Conservation (phyloP, 2,797 vertebrate genomes). For the Hipposideros larvatus region DNA sequence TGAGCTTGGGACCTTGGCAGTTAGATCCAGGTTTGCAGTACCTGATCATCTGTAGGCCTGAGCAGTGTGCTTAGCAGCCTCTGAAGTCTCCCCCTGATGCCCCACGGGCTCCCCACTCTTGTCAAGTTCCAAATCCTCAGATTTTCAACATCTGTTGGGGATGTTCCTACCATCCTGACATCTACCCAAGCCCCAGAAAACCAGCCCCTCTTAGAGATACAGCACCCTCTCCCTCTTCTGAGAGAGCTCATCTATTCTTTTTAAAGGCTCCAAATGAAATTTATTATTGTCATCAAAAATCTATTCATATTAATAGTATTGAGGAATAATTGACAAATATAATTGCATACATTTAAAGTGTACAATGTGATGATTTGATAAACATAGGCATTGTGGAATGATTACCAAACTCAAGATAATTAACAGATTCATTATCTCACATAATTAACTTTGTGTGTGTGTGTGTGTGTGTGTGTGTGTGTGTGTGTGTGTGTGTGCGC, state of each 20-base stretch:
- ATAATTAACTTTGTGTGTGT: not conserved
- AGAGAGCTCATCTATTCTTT: not conserved
- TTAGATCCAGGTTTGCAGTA: not conserved
- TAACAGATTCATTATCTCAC: not conserved
- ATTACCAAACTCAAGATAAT: not conserved
- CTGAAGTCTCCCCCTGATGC: not conserved
- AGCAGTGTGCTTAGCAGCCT: not conserved
- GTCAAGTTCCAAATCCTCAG: not conserved
- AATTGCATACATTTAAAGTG: not conserved
- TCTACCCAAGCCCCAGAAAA: not conserved
- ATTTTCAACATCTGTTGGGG: not conserved
- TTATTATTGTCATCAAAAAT: slow-evolving; percentile 30
- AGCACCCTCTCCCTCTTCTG: not conserved
- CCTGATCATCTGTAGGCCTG: not conserved
- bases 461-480: too few relatives aligned
- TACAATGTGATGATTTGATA: not conserved
- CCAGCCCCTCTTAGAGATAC: not conserved
- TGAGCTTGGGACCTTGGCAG: not conserved
- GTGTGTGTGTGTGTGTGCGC: too few relatives aligned
- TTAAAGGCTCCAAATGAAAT: not conserved
- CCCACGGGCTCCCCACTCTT: not conserved
- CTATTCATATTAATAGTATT: not conserved
- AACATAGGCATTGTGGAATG: not conserved
- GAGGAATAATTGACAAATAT: not conserved
- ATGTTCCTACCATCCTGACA: not conserved